Base-by-base conservation (phyloP, 2,797 vertebrate genomes). In the Amphiprion clarkii region DNA sequence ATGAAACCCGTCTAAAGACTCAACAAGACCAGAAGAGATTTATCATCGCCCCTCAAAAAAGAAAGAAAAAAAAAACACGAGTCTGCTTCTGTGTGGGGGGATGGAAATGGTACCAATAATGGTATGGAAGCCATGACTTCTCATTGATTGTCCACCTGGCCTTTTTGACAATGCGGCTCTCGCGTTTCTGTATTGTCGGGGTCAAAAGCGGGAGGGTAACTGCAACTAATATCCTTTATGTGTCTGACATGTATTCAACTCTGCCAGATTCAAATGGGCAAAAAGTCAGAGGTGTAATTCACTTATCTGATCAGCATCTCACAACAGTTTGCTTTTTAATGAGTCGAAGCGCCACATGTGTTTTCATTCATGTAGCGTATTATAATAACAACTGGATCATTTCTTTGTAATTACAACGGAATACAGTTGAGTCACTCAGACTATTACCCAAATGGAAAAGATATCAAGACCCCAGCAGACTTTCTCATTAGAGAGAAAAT, bases 91-190 rank as follows among this genome's bases (percentile, higher is more conserved):
- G 48, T 58, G 71, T 23, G 53, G 83, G 71, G 73, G 76, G 77
- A 46, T 74, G 71, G 82, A 85, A 78, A 67, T 27, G 57, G 71
- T 60, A 55, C 51, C 73, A 83, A 92, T 80, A 85, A 89, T 81
- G 66, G 68, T 40, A 68, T 72, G 60, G 81, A 83, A 82, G 83
- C 82, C 82, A 60, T 81, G 88, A 84, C 74, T 88, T 80, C 71
- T 77, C 72, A 85, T 84, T 84, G 86, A 91, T 91, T 90, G 88
- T 87, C 81, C 69, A 63, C 83, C 68, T 39, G 25, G 79, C 75
- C 89, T 88, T 82, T 33, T 83, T 74, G 70, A 87, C 65, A 66
- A 58, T 61, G 63, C 62, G 1, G 42, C 64, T 72, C 67, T 75
- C 19, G 25, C 74, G 48, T 85, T 81, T 79, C 64, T 76, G 79